These are phyloP conservation scores for Thumatha senex DNA, from an alignment of 2,888 invertebrate genomes.

Conservation along the genomic window DNA sequence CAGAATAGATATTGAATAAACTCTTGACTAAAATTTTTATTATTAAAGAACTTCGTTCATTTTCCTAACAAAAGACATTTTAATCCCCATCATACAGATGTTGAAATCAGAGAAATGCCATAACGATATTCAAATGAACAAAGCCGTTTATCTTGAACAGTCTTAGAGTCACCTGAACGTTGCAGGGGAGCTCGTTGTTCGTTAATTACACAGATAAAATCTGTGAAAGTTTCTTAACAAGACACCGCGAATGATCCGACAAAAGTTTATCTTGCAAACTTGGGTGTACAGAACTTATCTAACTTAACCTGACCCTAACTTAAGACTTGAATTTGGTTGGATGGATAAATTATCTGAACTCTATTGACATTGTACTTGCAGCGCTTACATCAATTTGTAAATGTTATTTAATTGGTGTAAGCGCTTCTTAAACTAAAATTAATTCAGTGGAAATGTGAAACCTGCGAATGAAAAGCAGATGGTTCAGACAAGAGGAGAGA, in stretches of 20 bases:
- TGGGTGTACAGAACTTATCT: slow-evolving; percentile 44
- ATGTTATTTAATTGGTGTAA: slow-evolving; percentile 15
- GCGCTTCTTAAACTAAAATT: background rate
- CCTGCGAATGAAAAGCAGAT: background rate
- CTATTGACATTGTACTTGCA: slow-evolving; percentile 19
- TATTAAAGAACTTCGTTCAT: background rate
- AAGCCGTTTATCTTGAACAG: slow-evolving; percentile 10
- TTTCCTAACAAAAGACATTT: background rate
- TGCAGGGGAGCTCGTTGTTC: slow-evolving; percentile 18
- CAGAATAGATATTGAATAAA: background rate
- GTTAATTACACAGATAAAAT: slow-evolving; percentile 49
- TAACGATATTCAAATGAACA: slow-evolving; percentile 12
- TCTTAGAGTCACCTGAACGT: slow-evolving; percentile 17
- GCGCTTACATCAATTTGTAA: slow-evolving; percentile 14
- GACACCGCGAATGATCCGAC: slow-evolving; percentile 42
- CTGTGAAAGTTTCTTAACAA: slow-evolving; percentile 39
- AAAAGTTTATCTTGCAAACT: slow-evolving; percentile 48
- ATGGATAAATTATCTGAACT: slow-evolving; percentile 40
- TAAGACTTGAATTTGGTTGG: slow-evolving; percentile 37
- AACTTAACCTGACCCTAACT: slow-evolving; percentile 34
- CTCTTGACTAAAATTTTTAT: background rate
- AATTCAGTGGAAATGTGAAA: background rate
- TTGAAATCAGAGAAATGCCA: background rate
- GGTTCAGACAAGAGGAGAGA: too few species aligned
- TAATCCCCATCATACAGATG: background rate